Evolutionary conservation across 2,797 vertebrate genomes (phyloP).

Genomic region (Rhabdomys pumilio): DNA sequence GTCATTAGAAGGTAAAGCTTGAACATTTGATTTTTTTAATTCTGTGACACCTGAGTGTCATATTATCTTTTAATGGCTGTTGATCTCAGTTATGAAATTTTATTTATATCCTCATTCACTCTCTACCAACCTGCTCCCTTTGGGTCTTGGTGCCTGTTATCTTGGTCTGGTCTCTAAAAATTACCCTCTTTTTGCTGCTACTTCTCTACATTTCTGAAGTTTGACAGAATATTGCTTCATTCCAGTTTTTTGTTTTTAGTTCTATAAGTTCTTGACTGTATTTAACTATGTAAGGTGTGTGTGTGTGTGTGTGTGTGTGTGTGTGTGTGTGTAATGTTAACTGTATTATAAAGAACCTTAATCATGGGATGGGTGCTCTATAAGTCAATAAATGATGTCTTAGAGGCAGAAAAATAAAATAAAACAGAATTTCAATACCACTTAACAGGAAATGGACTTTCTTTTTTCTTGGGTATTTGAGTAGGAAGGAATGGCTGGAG

Average conservation of each 20-base stretch:
- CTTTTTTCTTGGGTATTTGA: too few species aligned
- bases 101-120: slow-evolving; percentile 61
- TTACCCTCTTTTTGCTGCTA: slow-evolving; percentile 80
- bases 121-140: slow-evolving; percentile 47
- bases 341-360: slow-evolving; percentile 82
- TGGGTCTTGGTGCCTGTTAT: slow-evolving; percentile 72
- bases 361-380: slow-evolving; percentile 81
- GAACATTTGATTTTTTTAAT: slow-evolving; percentile 59
- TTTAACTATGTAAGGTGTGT: slow-evolving; percentile 84
- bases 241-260: slow-evolving; percentile 67
- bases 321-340: slow-evolving; percentile 73
- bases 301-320: too few species aligned
- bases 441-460: not conserved
- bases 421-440: not conserved
- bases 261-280: slow-evolving; percentile 84
- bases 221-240: slow-evolving; percentile 82
- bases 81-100: slow-evolving; percentile 72
- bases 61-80: slow-evolving; percentile 61
- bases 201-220: slow-evolving; percentile 79
- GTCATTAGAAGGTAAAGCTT: slow-evolving; percentile 58
- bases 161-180: slow-evolving; percentile 80
- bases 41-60: slow-evolving; percentile 71
- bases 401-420: slow-evolving; percentile 66
- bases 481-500: not conserved
- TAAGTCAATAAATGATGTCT: slow-evolving; percentile 87